A percentile compares a stretch with the other conserved stretches of the same genome.
Conservation (phyloP, 1,140 invertebrate species). For the Drosophila punjabiensis region DNA sequence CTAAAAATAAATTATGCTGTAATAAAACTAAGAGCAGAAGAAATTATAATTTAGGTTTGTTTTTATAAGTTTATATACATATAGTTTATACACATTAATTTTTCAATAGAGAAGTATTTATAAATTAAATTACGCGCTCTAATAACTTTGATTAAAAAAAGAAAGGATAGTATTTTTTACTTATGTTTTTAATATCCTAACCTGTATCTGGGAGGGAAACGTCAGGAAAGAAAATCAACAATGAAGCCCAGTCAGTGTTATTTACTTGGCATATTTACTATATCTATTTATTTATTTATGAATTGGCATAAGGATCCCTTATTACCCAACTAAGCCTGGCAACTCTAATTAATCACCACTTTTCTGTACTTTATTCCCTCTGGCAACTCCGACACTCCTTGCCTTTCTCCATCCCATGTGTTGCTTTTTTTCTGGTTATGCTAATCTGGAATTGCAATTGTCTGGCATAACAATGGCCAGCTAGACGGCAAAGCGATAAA, state of each 20-base stretch:
- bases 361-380: constrained; percentile 12
- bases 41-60: background rate
- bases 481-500: constrained; percentile 39
- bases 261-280: background rate
- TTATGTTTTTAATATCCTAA: background rate
- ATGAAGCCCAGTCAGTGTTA: too few species aligned
- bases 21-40: background rate
- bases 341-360: constrained; percentile 10
- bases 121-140: background rate
- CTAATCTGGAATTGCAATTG: constrained; percentile 52
- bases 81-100: too few species aligned
- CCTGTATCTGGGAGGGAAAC: background rate
- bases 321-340: background rate
- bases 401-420: constrained; percentile 23
- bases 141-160: background rate
- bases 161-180: too few species aligned
- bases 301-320: background rate
- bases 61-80: background rate
- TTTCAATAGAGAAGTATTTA: background rate
- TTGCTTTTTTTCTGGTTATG: constrained; percentile 47
- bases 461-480: constrained; percentile 59
- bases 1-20: background rate
- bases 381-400: constrained; percentile 13
- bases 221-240: too few species aligned
- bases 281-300: background rate